Conservation (phyloP, 1,140 invertebrate species). For the Microplitis demolitor region DNA sequence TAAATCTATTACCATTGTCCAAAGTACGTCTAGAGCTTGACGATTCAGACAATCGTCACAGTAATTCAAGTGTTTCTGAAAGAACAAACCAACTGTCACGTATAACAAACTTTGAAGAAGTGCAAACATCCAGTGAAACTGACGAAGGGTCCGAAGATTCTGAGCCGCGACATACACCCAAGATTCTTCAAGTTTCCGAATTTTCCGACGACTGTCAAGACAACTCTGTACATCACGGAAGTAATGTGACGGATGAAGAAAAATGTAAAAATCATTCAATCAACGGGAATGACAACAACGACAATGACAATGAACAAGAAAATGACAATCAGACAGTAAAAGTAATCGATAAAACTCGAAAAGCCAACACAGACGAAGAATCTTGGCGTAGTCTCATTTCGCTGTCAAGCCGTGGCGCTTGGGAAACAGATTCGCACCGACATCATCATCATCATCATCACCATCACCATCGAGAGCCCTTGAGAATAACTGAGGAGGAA, state of each 20-base stretch:
- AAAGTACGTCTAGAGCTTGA: conserved; percentile 53
- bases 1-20: conserved; percentile 56
- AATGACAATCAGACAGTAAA: neutral
- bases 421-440: conserved; percentile 6
- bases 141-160: conserved; percentile 16
- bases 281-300: neutral
- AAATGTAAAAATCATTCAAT: conserved; percentile 36
- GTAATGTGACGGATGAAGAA: conserved; percentile 42
- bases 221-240: conserved; percentile 21
- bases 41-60: conserved; percentile 33
- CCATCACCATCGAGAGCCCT: conserved; percentile 4
- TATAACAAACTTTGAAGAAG: neutral
- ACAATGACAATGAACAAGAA: neutral
- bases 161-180: conserved; percentile 20
- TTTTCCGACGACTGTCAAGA: conserved; percentile 18
- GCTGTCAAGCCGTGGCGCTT: neutral
- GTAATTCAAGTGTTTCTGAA: neutral
- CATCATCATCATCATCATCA: too few species aligned
- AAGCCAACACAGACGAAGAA: conserved; percentile 16
- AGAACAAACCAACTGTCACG: neutral
- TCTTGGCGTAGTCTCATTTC: conserved; percentile 21
- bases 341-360: conserved; percentile 21
- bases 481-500: conserved; percentile 2
- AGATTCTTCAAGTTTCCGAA: conserved; percentile 18
- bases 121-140: conserved; percentile 3